Base-by-base conservation (phyloP, 2,113 vertebrate species). In the Dicrurus megarhynchus region DNA sequence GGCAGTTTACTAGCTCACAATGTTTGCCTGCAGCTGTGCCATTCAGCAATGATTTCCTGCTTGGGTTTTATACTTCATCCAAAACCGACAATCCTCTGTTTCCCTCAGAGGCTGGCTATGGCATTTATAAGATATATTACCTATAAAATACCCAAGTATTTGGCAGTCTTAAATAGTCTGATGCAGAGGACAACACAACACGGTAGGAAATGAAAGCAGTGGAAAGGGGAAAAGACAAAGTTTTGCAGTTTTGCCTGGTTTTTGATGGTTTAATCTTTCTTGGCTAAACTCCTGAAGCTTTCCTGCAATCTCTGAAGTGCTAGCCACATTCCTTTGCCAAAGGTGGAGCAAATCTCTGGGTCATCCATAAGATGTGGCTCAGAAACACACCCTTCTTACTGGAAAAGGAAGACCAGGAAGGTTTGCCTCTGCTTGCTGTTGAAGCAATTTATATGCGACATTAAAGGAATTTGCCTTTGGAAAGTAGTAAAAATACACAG, bases 121-220 rank as follows among this genome's bases (percentile, higher is more conserved):
- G 96, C 95, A 97, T 96, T 97, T 97, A 93, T 96, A 97, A 94
- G 95, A 96, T 96, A 93, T 93, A 96, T 96, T 96, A 96, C 95
- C 94, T 96, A 95, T 96, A 97, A 97, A 97, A 95, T 95, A 93
- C 57, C 89, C 89, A 92, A 94, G 68, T 89, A 95, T 97, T 97
- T 97, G 96, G 96, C 97, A 96, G 93, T 70, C 87, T 89, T 85
- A 84, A 89, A 93, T 61, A 91, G 89, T 77, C 92, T 96, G 92
- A 95, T 95, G 97, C 77, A 91, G 90, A 86, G 86, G 93, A 97
- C 91, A 97, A 87, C 96, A 91, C 90, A 91, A 95, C 91, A 80
- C 9, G 4, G 93, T 95, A 96, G 84, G 93, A 96, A 94, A 94
- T 80, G 50, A 95, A 93, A 97, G 90, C 84, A 89, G 67, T 50